These are phyloP conservation scores for Machimus rusticus DNA, from an alignment of 2,888 invertebrate species.

Conservation along the genomic window DNA sequence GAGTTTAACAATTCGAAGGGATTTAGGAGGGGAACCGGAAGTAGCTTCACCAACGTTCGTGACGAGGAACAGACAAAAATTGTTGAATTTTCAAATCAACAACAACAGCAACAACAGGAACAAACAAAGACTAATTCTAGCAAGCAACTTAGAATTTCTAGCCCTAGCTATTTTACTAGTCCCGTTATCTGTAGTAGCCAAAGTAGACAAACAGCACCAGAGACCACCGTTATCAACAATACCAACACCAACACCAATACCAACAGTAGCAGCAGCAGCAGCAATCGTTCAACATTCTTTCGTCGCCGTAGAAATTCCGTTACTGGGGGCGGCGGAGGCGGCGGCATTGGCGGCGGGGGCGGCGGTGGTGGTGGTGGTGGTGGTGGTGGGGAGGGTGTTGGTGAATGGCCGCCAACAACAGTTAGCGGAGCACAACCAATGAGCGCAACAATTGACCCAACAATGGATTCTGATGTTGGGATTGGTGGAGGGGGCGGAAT, in stretches of 20 bases:
- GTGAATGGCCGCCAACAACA: conserved; percentile 52
- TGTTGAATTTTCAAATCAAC: background rate
- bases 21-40: background rate
- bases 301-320: conserved; percentile 48
- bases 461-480: conserved; percentile 41
- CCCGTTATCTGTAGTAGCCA: background rate
- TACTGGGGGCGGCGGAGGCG: background rate
- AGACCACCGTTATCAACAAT: background rate
- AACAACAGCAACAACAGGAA: conserved; percentile 40
- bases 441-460: conserved; percentile 44
- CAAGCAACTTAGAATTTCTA: conserved; percentile 25
- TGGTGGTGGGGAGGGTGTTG: background rate
- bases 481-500: conserved; percentile 21
- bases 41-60: background rate
- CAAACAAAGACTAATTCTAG: conserved; percentile 47
- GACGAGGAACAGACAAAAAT: background rate
- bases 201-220: background rate
- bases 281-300: conserved; percentile 43
- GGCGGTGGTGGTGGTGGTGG: too few species aligned
- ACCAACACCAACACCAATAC: background rate
- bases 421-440: conserved; percentile 50
- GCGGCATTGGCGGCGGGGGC: too few species aligned
- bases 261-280: background rate
- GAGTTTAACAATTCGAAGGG: background rate
- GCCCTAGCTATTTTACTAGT: conserved; percentile 6